Conservation (phyloP, 2,888 invertebrate genomes). For the Drosophila hamatofila region DNA sequence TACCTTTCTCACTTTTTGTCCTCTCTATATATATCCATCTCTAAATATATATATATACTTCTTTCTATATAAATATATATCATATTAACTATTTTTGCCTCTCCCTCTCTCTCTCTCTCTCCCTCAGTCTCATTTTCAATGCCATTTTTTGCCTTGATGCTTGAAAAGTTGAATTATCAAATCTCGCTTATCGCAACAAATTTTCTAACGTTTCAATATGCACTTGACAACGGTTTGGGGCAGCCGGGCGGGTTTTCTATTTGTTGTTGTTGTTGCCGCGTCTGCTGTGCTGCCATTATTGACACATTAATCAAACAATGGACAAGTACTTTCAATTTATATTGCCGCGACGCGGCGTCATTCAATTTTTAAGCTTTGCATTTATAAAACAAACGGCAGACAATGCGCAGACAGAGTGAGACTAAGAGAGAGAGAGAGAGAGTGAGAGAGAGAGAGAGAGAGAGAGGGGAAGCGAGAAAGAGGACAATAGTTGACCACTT, state of each 20-base stretch:
- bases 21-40: too few relatives aligned
- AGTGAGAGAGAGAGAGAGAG: constrained; percentile 16
- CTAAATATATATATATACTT: too few relatives aligned
- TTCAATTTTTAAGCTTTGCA: constrained; percentile 59
- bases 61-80: too few relatives aligned
- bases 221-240: constrained; percentile 1
- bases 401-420: constrained; percentile 53
- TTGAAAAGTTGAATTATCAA: constrained; percentile 19
- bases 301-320: constrained; percentile 80
- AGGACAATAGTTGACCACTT: constrained; percentile 52
- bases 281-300: constrained; percentile 60
- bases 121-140: neutral
- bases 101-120: neutral
- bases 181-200: constrained; percentile 15
- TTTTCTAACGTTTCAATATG: constrained; percentile 27
- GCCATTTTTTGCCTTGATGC: neutral
- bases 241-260: constrained; percentile 13
- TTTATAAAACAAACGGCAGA: constrained; percentile 59
- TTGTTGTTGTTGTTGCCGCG: constrained; percentile 13
- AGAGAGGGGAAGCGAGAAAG: constrained; percentile 9
- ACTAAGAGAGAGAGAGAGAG: constrained; percentile 28
- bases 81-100: too few relatives aligned
- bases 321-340: constrained; percentile 80
- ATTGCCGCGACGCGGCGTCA: constrained; percentile 60
- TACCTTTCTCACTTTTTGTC: too few relatives aligned